Base-by-base conservation (phyloP, 2,888 invertebrate species). In the Helicoverpa assulta region DNA sequence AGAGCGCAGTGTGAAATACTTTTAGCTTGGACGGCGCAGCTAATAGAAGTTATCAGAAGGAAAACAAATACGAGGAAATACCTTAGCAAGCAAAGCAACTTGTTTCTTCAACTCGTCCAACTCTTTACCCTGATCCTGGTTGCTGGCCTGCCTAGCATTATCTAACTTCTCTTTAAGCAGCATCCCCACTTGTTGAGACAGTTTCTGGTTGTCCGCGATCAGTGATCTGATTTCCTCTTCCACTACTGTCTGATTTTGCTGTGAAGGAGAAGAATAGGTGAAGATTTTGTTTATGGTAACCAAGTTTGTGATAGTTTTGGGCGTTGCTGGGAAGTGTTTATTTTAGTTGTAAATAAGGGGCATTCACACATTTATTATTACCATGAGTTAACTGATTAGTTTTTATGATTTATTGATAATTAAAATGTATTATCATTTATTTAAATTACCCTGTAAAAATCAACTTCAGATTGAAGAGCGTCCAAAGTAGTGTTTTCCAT, bases 391-490 rank as follows among this genome's bases (percentile, higher is more conserved):
- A 16, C 43, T 16, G 16, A 43, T 16, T 4, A 5, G 43, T 16
- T 16, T 3, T 8, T 43, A 16, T 33, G 5, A 33, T 33, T 33
- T 33, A 1, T 33, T 33, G 0, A 33, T 29, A 33, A 33, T 7
- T 33, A 33, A 33, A 33, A 33, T 7, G 33, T 33, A 7, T 33
- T 8, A 8, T 33, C 0, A 33, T 33, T 33, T 7, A 43, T 2
- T 2, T 43, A 43, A 52, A 81, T 85, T 89, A 96, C 96, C 90
- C 96, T 94, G 78, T 96, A 96, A 90, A 94, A 96, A 57, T 95
- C 91, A 37, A 96, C 88, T 92, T 96, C 96, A 53, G 89, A 91
- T 82, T 96, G 94, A 73, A 96, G 88, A 58, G 93, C 91, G 70
- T 92, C 89, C 71, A 88, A 85, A 63, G 83, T 78, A 53, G 81